These are phyloP conservation scores for Campaea margaritaria DNA, from an alignment of 2,888 invertebrate genomes.

Conservation along the genomic window DNA sequence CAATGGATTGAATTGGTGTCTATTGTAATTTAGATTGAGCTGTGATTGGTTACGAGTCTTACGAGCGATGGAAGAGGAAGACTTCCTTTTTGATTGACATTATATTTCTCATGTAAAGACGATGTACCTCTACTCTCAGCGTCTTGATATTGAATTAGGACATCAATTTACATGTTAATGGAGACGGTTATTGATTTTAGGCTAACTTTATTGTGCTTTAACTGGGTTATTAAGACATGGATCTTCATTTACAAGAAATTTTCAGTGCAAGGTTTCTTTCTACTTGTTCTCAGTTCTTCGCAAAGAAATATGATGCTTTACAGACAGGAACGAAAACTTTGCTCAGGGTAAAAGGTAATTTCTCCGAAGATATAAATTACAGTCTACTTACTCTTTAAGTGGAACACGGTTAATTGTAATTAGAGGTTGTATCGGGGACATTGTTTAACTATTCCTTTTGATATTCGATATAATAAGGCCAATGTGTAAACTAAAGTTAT, in stretches of 20 bases:
- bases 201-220: not conserved
- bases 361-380: too few species aligned
- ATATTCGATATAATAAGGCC: constrained; percentile 3
- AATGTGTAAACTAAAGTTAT: constrained; percentile 3
- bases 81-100: constrained; percentile 9
- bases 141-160: not conserved
- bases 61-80: too few species aligned
- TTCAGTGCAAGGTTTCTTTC: too few species aligned
- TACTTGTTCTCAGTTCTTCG: too few species aligned
- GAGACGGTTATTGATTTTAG: not conserved
- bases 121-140: not conserved
- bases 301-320: too few species aligned
- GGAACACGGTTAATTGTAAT: too few species aligned
- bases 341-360: too few species aligned
- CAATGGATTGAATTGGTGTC: constrained; percentile 22
- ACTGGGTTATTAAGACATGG: not conserved
- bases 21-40: constrained; percentile 32
- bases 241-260: too few species aligned
- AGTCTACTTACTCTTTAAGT: too few species aligned
- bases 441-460: constrained; percentile 3
- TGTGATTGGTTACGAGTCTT: constrained; percentile 17
- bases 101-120: not conserved
- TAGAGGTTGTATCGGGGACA: not conserved
- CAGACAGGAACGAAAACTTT: too few species aligned
- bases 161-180: not conserved